phyloP scores from a whole-genome alignment of 2,113 vertebrate species.

The Paradoxurus hermaphroditus region DNA sequence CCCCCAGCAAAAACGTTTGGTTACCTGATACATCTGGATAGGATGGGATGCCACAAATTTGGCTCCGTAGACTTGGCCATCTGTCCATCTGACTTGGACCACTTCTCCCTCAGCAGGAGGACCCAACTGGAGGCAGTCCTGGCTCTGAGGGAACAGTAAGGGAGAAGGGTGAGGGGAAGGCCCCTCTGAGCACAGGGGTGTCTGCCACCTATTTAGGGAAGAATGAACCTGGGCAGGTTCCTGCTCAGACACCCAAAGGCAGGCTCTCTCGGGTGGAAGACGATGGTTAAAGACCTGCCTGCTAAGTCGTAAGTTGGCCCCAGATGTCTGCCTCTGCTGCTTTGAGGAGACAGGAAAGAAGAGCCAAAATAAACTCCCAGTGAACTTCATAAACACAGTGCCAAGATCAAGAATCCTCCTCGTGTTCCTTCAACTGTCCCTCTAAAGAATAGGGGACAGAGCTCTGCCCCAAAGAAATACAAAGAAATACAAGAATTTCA shows the following conservation, averaged over 20 bases:
- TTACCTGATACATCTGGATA: conserved; percentile 98
- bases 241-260: not conserved
- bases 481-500: not conserved
- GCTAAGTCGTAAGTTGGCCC: not conserved
- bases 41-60: conserved; percentile 95
- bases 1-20: not conserved
- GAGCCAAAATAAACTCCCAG: not conserved
- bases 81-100: conserved; percentile 98
- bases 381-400: not conserved
- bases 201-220: not conserved
- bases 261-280: not conserved
- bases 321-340: not conserved
- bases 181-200: not conserved
- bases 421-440: not conserved
- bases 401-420: not conserved
- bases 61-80: conserved; percentile 95
- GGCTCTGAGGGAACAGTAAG: conserved; percentile 85
- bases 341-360: not conserved
- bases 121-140: conserved; percentile 92
- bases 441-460: not conserved
- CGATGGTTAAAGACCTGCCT: not conserved
- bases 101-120: conserved; percentile 91
- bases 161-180: not conserved
- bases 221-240: not conserved
- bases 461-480: not conserved